Evolutionary conservation across 64 coral and sea anemone species (phyloP).

Genomic region (Orbicella faveolata): DNA sequence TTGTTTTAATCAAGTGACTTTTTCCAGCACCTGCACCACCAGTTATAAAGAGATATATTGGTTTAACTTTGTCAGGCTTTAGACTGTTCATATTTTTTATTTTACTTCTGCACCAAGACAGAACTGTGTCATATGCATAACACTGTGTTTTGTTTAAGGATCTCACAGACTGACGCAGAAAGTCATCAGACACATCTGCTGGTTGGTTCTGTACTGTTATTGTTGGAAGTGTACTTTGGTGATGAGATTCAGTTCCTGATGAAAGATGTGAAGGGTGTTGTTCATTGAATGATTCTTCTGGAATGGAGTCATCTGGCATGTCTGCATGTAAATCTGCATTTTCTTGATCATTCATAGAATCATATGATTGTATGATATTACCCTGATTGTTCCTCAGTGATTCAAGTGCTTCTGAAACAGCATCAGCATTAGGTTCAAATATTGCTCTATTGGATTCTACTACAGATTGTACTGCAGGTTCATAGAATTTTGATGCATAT

Average conservation of each 20-base stretch:
- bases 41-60: conserved; percentile 6
- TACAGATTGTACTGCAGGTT: conserved; percentile 18
- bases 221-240: background rate
- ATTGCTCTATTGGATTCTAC: conserved; percentile 27
- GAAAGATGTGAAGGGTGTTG: too few relatives aligned
- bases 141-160: conserved; percentile 22
- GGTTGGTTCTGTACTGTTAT: conserved; percentile 13
- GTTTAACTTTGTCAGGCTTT: conserved; percentile 1
- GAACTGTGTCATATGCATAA: conserved; percentile 12
- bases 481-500: conserved; percentile 45
- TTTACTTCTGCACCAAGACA: conserved; percentile 40
- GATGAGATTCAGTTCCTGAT: too few relatives aligned
- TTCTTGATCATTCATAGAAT: conserved; percentile 63
- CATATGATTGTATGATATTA: conserved; percentile 31
- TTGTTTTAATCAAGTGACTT: conserved; percentile 63
- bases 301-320: conserved; percentile 16
- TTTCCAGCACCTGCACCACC: conserved; percentile 35
- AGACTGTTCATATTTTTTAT: conserved; percentile 14
- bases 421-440: conserved; percentile 45
- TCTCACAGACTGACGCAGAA: conserved; percentile 37
- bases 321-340: conserved; percentile 59
- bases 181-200: conserved; percentile 31
- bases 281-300: conserved; percentile 34
- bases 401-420: conserved; percentile 16
- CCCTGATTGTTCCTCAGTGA: background rate